Base-by-base conservation (phyloP, 2,797 vertebrate species). In the Uromys caudimaculatus region DNA sequence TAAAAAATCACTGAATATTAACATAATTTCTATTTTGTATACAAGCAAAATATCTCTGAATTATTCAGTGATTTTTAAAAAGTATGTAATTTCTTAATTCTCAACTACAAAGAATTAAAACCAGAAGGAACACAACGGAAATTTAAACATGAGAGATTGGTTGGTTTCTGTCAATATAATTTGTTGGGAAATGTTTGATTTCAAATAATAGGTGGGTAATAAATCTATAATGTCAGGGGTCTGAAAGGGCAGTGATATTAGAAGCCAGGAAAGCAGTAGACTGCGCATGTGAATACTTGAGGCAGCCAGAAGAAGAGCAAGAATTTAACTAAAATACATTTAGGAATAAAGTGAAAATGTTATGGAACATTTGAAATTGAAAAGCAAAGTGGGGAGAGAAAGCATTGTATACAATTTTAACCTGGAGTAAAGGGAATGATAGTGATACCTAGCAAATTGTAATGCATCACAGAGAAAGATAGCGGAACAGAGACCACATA, bases 21-120 rank as follows among this genome's bases (percentile, higher is more conserved):
- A 64, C 35, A 58, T 56, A 60, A 64, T 54, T 94, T 86, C 23
- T 69, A 44, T 44, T 24, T 47, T 12, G 73, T 19, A 83, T 54
- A 21, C 14, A 16, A 93, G 54, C 71, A 73, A 89, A 90, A 90
- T 35, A 44, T 52, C 35, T 52, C 62, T 56, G 24, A 82, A 78
- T 56, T 9, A 90, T 17, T 94, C 44, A 94, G 67, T 89, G 91
- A 44, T 21, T 21, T 6, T 27, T 50, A 90, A 90, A 91, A 78
- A 27, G 23, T 4, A n/a, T 41, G 1, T 13, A 85, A 56, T 85
- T 91, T 77, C n/a, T 24, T n/a, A 76, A 44, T 88, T 91, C 75
- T 81, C 75, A 94, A 35, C 6, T 77, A 60, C 10, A 35, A 17
- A 27, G 38, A 85, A 13, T 35, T 91, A 32, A 71, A 84, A 76